These are phyloP conservation scores for Choreutis nemorana DNA, from an alignment of 2,888 invertebrate species.

Conservation along the genomic window DNA sequence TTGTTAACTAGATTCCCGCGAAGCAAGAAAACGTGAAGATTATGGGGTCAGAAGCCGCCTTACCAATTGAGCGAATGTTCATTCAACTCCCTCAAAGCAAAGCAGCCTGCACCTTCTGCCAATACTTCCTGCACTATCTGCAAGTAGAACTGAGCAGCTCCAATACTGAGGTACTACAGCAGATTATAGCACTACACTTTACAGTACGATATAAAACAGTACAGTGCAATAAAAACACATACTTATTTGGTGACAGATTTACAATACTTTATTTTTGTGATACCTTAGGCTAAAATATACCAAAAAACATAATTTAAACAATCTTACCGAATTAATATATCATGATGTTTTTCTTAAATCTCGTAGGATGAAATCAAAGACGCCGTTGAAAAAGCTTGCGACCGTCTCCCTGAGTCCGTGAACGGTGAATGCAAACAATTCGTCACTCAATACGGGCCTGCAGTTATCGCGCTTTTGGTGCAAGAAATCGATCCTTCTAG, in stretches of 20 bases:
- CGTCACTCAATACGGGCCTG: conserved; percentile 80
- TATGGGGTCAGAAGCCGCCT: conserved; percentile 23
- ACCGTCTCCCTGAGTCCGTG: conserved; percentile 69
- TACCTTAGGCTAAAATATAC: too few relatives aligned
- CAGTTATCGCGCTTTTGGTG: conserved; percentile 78
- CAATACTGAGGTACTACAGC: conserved; percentile 74
- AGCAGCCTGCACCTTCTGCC: conserved; percentile 78
- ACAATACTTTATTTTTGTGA: too few relatives aligned
- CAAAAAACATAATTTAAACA: too few relatives aligned
- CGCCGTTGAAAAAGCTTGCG: conserved; percentile 74
- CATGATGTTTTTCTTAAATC: conserved; percentile 10
- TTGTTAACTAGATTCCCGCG: too few relatives aligned
- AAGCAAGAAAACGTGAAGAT: conserved; percentile 30
- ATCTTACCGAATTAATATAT: too few relatives aligned
- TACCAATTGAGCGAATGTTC: conserved; percentile 59
- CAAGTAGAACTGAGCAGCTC: conserved; percentile 77
- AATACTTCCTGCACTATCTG: conserved; percentile 82
- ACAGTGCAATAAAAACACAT: too few relatives aligned
- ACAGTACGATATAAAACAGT: too few relatives aligned
- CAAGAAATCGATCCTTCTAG: conserved; percentile 80
- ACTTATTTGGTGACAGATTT: too few relatives aligned
- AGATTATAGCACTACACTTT: conserved; percentile 5
- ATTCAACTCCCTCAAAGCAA: conserved; percentile 30
- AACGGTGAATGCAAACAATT: conserved; percentile 75
- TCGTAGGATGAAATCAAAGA: conserved; percentile 72